Percentiles rank a stretch among this genome's conserved stretches.
Evolutionary conservation across 2,797 vertebrate genomes (phyloP).

Genomic region (Coracias cyanogaster): DNA sequence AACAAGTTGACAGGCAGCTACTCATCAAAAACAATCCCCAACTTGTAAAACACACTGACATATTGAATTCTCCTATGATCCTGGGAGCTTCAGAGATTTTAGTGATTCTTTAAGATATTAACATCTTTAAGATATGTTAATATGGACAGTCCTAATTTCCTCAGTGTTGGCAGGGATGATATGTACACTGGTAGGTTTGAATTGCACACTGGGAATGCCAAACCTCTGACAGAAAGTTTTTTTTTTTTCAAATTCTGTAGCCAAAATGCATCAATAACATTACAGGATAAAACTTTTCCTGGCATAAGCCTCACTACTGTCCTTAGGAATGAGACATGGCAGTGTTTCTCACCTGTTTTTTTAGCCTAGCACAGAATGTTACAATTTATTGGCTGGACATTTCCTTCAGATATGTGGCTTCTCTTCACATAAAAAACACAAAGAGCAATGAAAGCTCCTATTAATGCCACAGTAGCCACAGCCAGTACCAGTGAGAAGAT

Average conservation of each 20-base stretch:
- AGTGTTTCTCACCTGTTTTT: neutral
- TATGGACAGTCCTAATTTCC: neutral
- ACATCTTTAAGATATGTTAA: too few relatives aligned
- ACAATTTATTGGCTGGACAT: neutral
- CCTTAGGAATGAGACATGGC: neutral
- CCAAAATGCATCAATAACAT: neutral
- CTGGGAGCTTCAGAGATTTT: neutral
- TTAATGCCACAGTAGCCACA: neutral
- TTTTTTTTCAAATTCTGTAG: neutral
- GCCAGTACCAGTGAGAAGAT: neutral
- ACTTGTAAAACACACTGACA: neutral
- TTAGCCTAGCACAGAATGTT: neutral
- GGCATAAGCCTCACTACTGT: neutral
- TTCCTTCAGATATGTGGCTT: neutral
- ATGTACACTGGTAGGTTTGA: neutral
- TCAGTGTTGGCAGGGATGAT: neutral
- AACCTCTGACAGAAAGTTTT: neutral
- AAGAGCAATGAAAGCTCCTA: neutral
- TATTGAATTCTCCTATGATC: neutral
- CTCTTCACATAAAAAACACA: neutral
- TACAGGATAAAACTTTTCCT: neutral
- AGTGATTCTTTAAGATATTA: neutral
- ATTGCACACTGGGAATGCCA: neutral
- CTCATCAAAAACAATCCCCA: neutral
- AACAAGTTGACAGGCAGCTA: neutral